Evolutionary conservation across 2,113 vertebrate species (phyloP), one percentile per base, ranked within the genome.

Genomic region (Mixornis gularis): DNA sequence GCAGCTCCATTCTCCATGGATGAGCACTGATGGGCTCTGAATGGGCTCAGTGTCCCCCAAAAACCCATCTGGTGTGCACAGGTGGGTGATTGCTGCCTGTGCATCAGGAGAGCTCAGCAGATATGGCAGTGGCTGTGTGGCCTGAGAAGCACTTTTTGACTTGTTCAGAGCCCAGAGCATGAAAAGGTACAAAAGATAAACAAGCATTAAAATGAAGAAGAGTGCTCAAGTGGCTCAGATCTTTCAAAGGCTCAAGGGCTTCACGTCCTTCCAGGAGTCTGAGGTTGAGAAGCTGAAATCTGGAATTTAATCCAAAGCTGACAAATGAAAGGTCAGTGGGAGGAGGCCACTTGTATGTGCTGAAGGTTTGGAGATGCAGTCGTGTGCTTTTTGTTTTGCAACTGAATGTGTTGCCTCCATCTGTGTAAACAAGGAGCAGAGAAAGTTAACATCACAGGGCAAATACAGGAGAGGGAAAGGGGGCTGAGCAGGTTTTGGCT

Each of bases 401-500:
- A 24, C 40, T 9, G 26, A 72, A 79, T 0, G 7, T 46, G 84
- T 36, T 90, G 60, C 48, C 65, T 88, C 80, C 80, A 86, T 94
- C 94, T 94, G 74, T 93, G 71, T 38, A 79, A 93, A 94, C 71
- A 94, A 55, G 59, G 41, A 82, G 43, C 40, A 77, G 55, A 36
- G 87, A 69, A 91, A 85, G 63, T 73, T 66, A 73, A 63, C 32
- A 10, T 48, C 38, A 36, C 55, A 79, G 63, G 30, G 9, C 68
- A 85, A 89, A 72, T 63, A n/a, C 26, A 49, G 86, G 46, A 78
- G 19, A 65, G 24, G 25, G 32, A 68, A 74, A 43, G 62, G 36
- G 66, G 64, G 30, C 14, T 2, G 13, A 68, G 53, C 46, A 84
- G 53, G 36, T 56, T 85, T 49, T 63, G 79, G 68, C 59, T 55